Conservation (phyloP, 2,113 vertebrate species). For the Hippocampus abdominalis region DNA sequence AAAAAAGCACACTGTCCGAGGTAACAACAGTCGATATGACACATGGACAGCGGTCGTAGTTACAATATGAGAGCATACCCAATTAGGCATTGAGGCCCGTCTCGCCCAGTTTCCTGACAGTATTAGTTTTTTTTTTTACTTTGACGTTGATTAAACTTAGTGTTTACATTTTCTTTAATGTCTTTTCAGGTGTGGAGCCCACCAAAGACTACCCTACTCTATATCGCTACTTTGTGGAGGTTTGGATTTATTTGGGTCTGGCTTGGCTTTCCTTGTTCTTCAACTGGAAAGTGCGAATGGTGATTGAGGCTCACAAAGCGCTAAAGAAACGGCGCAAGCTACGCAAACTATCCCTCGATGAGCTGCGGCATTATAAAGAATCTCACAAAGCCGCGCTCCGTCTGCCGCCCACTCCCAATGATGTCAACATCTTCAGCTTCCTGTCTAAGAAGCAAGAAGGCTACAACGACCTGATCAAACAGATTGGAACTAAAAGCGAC, state of each 20-base stretch:
- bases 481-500: conserved; percentile 82
- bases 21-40: too few species aligned
- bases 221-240: conserved; percentile 96
- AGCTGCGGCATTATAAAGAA: conserved; percentile 72
- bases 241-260: conserved; percentile 96
- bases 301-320: conserved; percentile 95
- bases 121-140: not conserved
- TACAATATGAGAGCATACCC: too few species aligned
- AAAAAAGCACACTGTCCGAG: too few species aligned
- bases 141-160: not conserved
- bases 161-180: not conserved
- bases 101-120: too few species aligned
- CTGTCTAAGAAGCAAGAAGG: conserved; percentile 92
- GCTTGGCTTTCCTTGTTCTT: conserved; percentile 98
- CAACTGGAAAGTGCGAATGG: conserved; percentile 99
- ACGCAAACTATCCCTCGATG: conserved; percentile 87
- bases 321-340: conserved; percentile 92
- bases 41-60: too few species aligned
- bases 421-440: conserved; percentile 92
- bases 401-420: conserved; percentile 72
- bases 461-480: conserved; percentile 94
- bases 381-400: conserved; percentile 73
- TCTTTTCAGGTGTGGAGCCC: conserved; percentile 85
- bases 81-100: too few species aligned
- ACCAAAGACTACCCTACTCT: conserved; percentile 85